Base-by-base conservation (phyloP, 2,113 vertebrate species). In the Neomonachus schauinslandi region DNA sequence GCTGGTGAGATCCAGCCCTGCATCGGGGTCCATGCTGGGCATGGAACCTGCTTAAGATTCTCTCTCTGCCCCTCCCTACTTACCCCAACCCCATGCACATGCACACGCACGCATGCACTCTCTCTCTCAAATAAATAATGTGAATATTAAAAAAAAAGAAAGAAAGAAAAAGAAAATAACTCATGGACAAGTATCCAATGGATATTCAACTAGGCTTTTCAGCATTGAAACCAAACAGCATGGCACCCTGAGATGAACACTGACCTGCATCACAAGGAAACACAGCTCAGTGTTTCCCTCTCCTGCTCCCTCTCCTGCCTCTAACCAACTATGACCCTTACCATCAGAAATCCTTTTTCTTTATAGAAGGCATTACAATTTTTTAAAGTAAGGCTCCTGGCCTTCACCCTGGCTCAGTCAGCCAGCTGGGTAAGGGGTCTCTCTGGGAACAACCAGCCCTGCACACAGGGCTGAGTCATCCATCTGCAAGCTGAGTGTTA, bases 21-120 rank as follows among this genome's bases (percentile, higher is more conserved):
- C 16, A 69, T 19, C 8, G 8, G 67, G 33, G 33, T n/a, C 33
- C 33, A 19, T 8, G 4, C 67, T n/a, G 16, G 16, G 33, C 67
- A n/a, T 69, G 16, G 33, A 69, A 16, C 67, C 67, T 69, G 33
- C 33, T 67, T 69, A 19, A 18, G 33, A n/a, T 69, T 69, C 67
- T 69, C 33, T 69, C 33, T 69, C 67, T 69, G n/a, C 7, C 67
- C 67, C n/a, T 69, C 33, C 16, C 67, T 36, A 69, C 7, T 33
- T 33, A n/a, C 65, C 65, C 4, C 67, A 21, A 69, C 18, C 33
- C 18, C 16, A 21, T 19, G 7, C 7, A 21, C 33, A 8, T 59
- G 21, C 57, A 59, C 67, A 16, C 31, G 0, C 6, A 6, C 13
- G 0, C 46, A 1, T 46, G 7, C 2, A 19, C 2, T 57, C 67